Conservation (phyloP, 2,797 vertebrate genomes). For the Sarcoramphus papa region DNA sequence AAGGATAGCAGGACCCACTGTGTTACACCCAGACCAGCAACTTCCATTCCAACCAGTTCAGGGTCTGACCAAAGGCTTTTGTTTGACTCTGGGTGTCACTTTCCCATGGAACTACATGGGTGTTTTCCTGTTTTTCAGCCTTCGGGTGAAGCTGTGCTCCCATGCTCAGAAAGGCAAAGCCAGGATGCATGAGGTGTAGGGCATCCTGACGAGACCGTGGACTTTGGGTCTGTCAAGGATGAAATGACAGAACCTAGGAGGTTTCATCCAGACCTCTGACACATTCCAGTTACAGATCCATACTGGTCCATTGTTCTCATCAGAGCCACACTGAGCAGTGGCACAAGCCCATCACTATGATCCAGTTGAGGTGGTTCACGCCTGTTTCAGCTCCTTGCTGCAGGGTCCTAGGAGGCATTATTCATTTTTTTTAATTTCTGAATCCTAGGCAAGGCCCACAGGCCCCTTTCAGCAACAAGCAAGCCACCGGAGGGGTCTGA, state of each 20-base stretch:
- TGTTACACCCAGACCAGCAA: background rate
- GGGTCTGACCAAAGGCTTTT: background rate
- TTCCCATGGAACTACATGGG: accelerated
- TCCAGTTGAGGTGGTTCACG: accelerated
- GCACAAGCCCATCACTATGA: accelerated
- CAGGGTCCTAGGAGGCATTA: background rate
- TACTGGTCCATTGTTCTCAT: background rate
- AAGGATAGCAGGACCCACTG: background rate
- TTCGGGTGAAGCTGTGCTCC: background rate
- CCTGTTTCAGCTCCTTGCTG: background rate
- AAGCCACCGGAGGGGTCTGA: background rate
- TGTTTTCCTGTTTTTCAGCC: background rate
- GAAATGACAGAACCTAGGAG: background rate
- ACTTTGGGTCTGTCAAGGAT: background rate
- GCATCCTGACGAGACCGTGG: accelerated
- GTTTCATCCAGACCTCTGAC: background rate
- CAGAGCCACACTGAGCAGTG: accelerated
- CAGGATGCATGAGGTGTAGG: accelerated
- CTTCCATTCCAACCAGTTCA: accelerated
- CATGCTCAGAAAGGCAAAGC: background rate
- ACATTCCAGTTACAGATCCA: accelerated
- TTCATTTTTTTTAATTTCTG: background rate
- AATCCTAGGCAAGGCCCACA: background rate
- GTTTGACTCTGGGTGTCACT: background rate
- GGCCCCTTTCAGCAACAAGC: background rate